Conservation (phyloP, 2,113 vertebrate genomes). For the Suncus etruscus region DNA sequence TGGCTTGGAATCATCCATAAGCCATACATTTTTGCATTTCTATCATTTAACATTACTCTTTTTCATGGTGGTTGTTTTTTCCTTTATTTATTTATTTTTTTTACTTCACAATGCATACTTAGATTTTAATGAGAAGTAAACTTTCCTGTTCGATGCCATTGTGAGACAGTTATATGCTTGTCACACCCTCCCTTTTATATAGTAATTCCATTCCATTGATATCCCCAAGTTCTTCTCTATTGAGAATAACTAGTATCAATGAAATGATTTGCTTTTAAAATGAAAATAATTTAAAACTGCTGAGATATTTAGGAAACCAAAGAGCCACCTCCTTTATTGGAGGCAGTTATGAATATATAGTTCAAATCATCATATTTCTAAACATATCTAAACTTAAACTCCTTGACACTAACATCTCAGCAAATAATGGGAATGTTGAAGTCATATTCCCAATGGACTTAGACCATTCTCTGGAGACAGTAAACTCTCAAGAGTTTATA, state of each 20-base stretch:
- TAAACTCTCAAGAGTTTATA: background rate
- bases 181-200: background rate
- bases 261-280: background rate
- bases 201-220: background rate
- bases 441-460: background rate
- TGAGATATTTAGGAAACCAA: background rate
- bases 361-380: background rate
- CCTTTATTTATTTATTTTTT: slow-evolving; percentile 8
- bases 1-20: background rate
- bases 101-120: slow-evolving; percentile 30
- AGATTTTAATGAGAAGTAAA: background rate
- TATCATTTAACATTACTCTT: slow-evolving; percentile 7
- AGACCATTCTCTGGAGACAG: background rate
- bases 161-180: background rate
- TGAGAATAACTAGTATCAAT: background rate
- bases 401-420: background rate
- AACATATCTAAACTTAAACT: background rate
- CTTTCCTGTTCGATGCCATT: background rate
- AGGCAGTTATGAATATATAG: background rate
- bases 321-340: background rate
- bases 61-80: slow-evolving; percentile 15
- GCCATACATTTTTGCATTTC: background rate
- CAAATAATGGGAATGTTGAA: background rate
- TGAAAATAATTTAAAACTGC: background rate
- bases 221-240: background rate